Base-by-base conservation (phyloP, 2,888 invertebrate genomes). In the Entomobrya proxima region DNA sequence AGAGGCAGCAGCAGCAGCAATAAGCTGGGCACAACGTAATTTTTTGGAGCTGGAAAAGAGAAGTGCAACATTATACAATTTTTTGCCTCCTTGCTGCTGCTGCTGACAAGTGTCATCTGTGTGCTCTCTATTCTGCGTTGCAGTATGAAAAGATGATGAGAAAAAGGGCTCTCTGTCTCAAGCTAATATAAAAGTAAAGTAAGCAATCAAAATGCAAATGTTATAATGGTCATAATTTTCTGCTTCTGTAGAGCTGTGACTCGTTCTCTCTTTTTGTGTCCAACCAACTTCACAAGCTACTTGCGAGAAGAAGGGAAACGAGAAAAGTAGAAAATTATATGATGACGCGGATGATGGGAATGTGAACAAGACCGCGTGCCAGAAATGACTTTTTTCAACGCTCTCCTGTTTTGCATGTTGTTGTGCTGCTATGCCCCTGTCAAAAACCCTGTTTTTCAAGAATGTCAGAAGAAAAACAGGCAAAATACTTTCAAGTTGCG, bases 131-230 rank as follows among this genome's bases (percentile, higher is more conserved):
- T 2, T 32, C 11, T n/a, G 47, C 47, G 30, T 47, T 50, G 50
- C 47, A 50, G 40, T 21, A 32, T 2, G 11, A 7, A 47, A 44
- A n/a, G 13, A 47, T 27, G 44, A 47, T 69, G 69, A 67, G 37
- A 67, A 67, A 67, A 27, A 9, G 21, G 47, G n/a, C 13, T 15
- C 18, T 61, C 18, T 15, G 35, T 18, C 18, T 1, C 9, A 3
- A 24, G 11, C 35, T 52, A 27, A 40, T 30, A 50, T 79, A 32
- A 40, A 47, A 67, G 64, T 50, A 79, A 80, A 80, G 40, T 74
- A 85, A 85, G 64, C 64, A 85, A 79, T 85, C 79, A 79, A 79
- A 85, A 85, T 85, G 85, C 85, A 85, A 85, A 85, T 85, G 77
- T 80, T 80, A 55, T 80, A 55, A 50, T 58, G 55, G 72, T 52